These are phyloP conservation scores for Psilopsiagon aurifrons DNA, from an alignment of 2,113 vertebrate species.

Conservation along the genomic window DNA sequence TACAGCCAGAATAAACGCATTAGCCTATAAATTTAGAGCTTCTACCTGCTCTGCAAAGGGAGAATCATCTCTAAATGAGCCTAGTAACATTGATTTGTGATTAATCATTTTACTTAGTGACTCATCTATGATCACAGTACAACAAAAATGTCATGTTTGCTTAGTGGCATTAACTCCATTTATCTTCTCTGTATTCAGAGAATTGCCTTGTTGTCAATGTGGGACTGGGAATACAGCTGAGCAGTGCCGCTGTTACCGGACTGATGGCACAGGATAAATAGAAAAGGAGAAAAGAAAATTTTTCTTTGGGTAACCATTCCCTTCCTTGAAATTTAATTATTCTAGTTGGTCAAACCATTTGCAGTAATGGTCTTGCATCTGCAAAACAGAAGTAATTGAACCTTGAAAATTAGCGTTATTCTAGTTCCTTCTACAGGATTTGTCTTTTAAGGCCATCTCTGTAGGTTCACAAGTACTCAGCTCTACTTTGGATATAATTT, in stretches of 20 bases:
- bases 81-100: constrained; percentile 80
- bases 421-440: background rate
- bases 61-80: constrained; percentile 77
- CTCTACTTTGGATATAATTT: background rate
- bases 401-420: background rate
- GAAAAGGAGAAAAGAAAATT: background rate
- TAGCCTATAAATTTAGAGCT: constrained; percentile 76
- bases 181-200: constrained; percentile 71
- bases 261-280: background rate
- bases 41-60: constrained; percentile 68
- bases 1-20: constrained; percentile 78
- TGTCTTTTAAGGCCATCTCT: background rate
- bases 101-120: constrained; percentile 81
- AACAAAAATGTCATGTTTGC: constrained; percentile 77
- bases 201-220: constrained; percentile 75
- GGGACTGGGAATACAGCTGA: constrained; percentile 44
- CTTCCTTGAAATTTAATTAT: background rate
- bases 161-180: constrained; percentile 75
- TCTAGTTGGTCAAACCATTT: background rate
- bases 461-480: background rate
- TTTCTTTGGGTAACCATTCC: background rate
- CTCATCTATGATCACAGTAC: constrained; percentile 75
- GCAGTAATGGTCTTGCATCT: background rate
- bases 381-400: background rate
- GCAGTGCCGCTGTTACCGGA: constrained; percentile 23